Base-by-base conservation (phyloP, 2,113 vertebrate species). In the Eclectus roratus region DNA sequence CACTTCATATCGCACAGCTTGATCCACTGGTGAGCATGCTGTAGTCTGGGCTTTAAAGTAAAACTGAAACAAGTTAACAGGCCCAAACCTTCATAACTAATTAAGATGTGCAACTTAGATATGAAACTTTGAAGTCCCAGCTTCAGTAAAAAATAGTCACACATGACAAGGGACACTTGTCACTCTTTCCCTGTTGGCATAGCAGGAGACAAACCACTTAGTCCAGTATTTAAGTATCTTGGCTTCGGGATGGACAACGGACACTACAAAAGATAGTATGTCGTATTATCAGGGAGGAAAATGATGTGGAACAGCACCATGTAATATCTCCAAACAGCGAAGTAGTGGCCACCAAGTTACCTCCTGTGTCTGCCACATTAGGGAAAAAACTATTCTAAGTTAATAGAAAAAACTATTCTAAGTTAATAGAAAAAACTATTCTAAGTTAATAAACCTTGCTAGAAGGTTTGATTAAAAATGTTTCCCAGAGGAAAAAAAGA, bases 291-390 rank as follows among this genome's bases (percentile, higher is more conserved):
- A 35, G 31, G 6, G 12, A 23, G 13, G 33, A 49, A 43, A 49
- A 19, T 33, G 20, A 17, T 27, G 29, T 31, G 17, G 13, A 80
- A 6, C 28, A 65, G n/a, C 17, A 80, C 24, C 21, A 47, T 11
- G 35, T 50, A 65, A 66, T 11, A 43, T n/a, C 19, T 49, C 44
- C 39, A 17, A 70, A 13, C 27, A 66, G 27, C 27, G 66, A 44
- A 43, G 37, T 47, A 33, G 49, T 29, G 11, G 5, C 31, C 19
- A 81, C 3, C 20, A 71, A 43, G 10, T 44, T 85, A 44, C 6
- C 6, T 52, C 3, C 8, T 12, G 17, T 50, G 11, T n/a, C 47
- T 1, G 1, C 7, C 23, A 72, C 7, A 7, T n/a, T 21, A 66
- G 5, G 66, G 20, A 39, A 53, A 49, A 70, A 35, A 7, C 14